Evolutionary conservation across 1,140 invertebrate genomes (phyloP), one percentile per base, ranked within the genome.

Genomic region (Drosophila ohnishii): DNA sequence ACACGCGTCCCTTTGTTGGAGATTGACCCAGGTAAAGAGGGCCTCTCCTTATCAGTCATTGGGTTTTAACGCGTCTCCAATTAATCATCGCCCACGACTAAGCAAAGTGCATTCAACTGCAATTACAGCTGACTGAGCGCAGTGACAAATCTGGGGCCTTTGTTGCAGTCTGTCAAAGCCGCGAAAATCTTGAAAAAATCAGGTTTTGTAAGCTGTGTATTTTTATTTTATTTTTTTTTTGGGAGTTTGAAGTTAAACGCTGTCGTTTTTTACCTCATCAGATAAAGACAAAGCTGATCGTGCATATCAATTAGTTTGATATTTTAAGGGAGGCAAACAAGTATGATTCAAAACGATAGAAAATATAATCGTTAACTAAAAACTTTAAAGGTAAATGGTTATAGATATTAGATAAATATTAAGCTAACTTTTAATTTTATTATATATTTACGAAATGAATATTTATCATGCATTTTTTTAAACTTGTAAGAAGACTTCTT

Each of bases 91-190:
- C 39, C n/a, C 71, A 65, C 39, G 45, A 35, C 61, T 42, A 70
- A 55, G 22, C 48, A 82, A 82, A 82, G 80, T 77, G 65, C 60
- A 62, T 62, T 78, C 56, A 77, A 74, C 79, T 78, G 45, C 34
- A 73, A 42, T 50, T 76, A 40, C 44, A 65, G 37, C 28, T 40
- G 30, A 47, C 28, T 37, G 34, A 57, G 14, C 28, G 30, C 28
- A 42, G 59, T 67, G 42, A 65, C 61, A 47, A 65, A 56, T 63
- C 58, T 14, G 1, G 4, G 13, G 11, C 65, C 62, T 71, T 48
- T 71, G 67, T 71, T 71, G 28, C 19, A 32, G 35, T 25, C 37
- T 16, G 0, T 34, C 39, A 56, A 53, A 56, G 47, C 25, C 5
- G 9, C 35, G 13, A 51, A 34, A 53, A 22, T 69, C 30, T 28